Evolutionary conservation across 1,140 invertebrate species (phyloP), one percentile per base, ranked within the genome.

Genomic region (Hylyphantes graminicola): DNA sequence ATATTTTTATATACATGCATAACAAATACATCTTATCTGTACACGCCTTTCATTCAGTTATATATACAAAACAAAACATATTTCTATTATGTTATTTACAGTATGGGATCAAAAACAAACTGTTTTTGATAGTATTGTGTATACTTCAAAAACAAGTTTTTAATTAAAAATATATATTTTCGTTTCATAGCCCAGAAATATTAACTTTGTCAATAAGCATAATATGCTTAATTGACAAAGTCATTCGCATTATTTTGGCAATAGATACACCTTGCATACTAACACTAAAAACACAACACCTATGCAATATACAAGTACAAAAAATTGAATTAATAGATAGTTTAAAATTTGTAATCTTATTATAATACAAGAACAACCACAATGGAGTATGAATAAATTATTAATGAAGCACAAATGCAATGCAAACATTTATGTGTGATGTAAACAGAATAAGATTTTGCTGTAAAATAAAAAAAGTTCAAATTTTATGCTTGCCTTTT

Each of bases 261-360:
- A 80, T 68, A 54, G n/a, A 57, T 78, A 51, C 64, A 67, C 17
- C n/a, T 55, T 17, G 35, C 19, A 54, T 53, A 35, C 19, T 67
- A 55, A 67, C 51, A 51, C 21, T 51, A 51, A 51, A 17, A 67
- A 61, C 51, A 11, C 65, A 80, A 80, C 21, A 64, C 10, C 65
- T 80, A 80, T 55, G 59, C 54, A 80, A 80, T 80, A 54, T 80
- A 80, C 65, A 80, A 70, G 77, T 80, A 80, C 35, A 80, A 80
- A 79, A 80, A 21, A 59, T 67, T 61, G 50, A 51, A 13, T 54
- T 54, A 67, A 59, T 70, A 55, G 64, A 65, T 59, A 67, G 48
- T 57, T 21, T 51, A 59, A 54, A 80, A 80, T 48, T 70, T 51
- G 21, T 13, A 70, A 53, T 70, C 54, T 67, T 17, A 55, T 59